Evolutionary conservation across 1,140 invertebrate genomes (phyloP).

Genomic region (Kradibia gibbosae): DNA sequence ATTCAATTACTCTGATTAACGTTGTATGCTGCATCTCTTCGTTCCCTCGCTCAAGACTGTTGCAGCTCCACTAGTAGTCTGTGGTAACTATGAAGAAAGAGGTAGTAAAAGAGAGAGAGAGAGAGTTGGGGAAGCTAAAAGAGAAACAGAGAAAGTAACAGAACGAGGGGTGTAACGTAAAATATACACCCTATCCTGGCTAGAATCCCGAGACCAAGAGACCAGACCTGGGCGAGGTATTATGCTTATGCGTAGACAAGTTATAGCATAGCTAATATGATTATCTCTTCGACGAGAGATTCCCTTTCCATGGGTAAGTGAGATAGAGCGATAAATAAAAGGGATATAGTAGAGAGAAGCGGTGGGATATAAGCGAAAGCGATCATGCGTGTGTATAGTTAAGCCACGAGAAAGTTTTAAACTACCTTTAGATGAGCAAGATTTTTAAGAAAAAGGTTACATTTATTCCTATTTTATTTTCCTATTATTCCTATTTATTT

Average conservation of each 20-base stretch:
- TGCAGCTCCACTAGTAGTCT: conserved; percentile 51
- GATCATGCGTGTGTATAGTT: conserved; percentile 27
- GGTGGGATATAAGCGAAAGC: conserved; percentile 8
- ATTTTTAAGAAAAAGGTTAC: background rate
- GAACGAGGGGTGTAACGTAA: conserved; percentile 59
- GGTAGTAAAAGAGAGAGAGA: conserved; percentile 40
- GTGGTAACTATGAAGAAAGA: conserved; percentile 32
- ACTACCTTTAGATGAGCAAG: conserved; percentile 10
- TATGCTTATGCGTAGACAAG: conserved; percentile 72
- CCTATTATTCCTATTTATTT: no score
- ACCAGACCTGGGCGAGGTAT: conserved; percentile 58
- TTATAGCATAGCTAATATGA: conserved; percentile 70
- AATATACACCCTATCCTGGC: conserved; percentile 68
- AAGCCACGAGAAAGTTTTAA: background rate
- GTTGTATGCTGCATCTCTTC: conserved; percentile 63
- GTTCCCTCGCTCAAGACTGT: conserved; percentile 44
- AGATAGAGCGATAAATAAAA: conserved; percentile 1
- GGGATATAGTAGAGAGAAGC: background rate
- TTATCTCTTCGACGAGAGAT: conserved; percentile 68
- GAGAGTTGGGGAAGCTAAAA: conserved; percentile 49
- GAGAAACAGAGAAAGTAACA: conserved; percentile 48
- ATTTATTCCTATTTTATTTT: background rate
- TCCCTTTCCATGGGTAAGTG: background rate
- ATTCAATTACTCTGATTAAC: conserved; percentile 74
- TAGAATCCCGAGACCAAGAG: conserved; percentile 64